Evolutionary conservation across 2,797 vertebrate genomes (phyloP), one percentile per base, ranked within the genome.

Genomic region (Podargus strigoides): DNA sequence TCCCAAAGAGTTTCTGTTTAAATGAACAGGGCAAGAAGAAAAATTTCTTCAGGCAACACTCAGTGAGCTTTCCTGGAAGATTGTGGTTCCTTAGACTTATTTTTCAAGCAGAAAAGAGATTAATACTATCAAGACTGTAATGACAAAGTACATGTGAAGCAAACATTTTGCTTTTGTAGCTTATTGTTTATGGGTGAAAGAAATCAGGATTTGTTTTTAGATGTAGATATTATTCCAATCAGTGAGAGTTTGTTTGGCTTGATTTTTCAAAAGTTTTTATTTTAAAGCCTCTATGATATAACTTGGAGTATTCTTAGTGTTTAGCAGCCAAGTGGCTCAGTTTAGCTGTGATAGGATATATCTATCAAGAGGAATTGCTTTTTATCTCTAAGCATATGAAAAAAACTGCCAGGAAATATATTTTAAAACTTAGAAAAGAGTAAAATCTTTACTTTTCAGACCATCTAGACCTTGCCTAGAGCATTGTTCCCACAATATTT

Each of bases 371-470:
- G 66, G 82, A 67, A 75, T 73, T 75, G 37, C 44, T 73, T 80
- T 10, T 41, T 64, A 5, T 68, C 56, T 78, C 50, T 68, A 68
- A 89, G 32, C 14, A 59, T 62, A 76, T 70, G 49, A 85, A 85
- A 83, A 18, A 85, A 83, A 59, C 8, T 70, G 23, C 14, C 52
- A 52, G 60, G 47, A 91, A 93, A 56, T 55, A 1, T 42, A 77
- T 87, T 91, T 92, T 60, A 69, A 89, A 94, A 85, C 26, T 64
- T 47, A 42, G 28, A 42, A 93, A 95, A 91, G 8, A 76, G 21
- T 26, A 27, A 86, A 94, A 52, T 86, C 27, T 63, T 92, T 89
- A 10, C n/a, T 86, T 89, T 92, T 93, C 41, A 76, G 26, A 18
- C 8, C 36, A 78, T 62, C 77, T 79, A 93, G 69, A 87, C 60